Percentiles rank a stretch among this genome's conserved stretches.
phyloP scores from a whole-genome alignment of 1,140 invertebrate genomes.

The Contarinia nasturtii region DNA sequence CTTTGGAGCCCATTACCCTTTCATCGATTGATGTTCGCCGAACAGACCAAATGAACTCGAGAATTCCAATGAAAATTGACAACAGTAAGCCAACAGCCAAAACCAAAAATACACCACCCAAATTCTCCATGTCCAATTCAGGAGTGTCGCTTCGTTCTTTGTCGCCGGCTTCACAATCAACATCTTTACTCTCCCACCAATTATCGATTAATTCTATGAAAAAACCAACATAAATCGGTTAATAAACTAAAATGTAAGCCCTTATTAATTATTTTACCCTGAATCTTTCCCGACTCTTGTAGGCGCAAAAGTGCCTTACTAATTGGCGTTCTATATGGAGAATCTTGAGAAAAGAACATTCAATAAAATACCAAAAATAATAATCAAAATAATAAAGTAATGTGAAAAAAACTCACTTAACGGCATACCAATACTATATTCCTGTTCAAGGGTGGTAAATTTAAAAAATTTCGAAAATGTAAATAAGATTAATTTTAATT shows the following conservation, averaged over 20 bases:
- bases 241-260: conserved; percentile 13
- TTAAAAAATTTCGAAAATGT: conserved; percentile 1
- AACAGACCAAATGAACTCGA: conserved; percentile 70
- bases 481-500: conserved; percentile 7
- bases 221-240: too few species aligned
- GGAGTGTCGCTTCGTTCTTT: conserved; percentile 11
- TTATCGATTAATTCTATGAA: neutral
- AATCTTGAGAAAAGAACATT: conserved; percentile 21
- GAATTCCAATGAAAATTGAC: conserved; percentile 41
- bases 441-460: neutral
- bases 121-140: conserved; percentile 46
- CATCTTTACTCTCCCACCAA: neutral
- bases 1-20: too few species aligned
- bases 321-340: conserved; percentile 47
- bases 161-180: conserved; percentile 13
- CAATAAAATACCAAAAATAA: neutral
- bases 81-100: conserved; percentile 35
- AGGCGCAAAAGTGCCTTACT: conserved; percentile 37
- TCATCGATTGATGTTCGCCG: conserved; percentile 54
- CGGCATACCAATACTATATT: neutral
- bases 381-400: neutral
- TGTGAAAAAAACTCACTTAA: neutral
- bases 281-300: conserved; percentile 60
- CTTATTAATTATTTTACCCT: conserved; percentile 67
- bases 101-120: conserved; percentile 55